These are phyloP conservation scores for Drosophila lowei DNA, from an alignment of 1,140 invertebrate species.

Conservation along the genomic window DNA sequence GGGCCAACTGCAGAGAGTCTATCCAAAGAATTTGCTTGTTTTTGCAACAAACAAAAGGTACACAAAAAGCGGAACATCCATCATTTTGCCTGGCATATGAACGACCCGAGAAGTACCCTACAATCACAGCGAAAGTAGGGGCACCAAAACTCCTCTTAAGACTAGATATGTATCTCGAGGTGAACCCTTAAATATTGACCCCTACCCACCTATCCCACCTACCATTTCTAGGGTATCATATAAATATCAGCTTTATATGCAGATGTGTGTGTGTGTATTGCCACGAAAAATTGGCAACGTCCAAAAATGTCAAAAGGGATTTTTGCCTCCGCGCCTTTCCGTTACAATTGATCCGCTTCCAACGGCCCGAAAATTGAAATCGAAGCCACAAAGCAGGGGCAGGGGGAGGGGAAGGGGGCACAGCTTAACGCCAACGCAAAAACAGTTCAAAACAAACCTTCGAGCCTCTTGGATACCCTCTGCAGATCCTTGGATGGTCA, in stretches of 20 bases:
- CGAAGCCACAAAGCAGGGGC: slow-evolving; percentile 67
- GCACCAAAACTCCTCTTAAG: too few relatives aligned
- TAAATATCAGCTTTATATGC: slow-evolving; percentile 45
- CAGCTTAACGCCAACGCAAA: slow-evolving; percentile 16
- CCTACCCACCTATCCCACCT: too few relatives aligned
- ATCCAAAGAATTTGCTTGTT: slow-evolving; percentile 29
- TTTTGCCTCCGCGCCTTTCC: neutral
- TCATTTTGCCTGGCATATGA: too few relatives aligned
- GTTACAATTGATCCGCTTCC: slow-evolving; percentile 25
- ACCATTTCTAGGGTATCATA: neutral
- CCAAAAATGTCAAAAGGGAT: slow-evolving; percentile 56
- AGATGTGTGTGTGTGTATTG: slow-evolving; percentile 1
- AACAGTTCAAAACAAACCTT: neutral
- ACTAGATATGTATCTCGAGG: too few relatives aligned
- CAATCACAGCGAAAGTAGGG: too few relatives aligned
- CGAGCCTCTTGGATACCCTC: too few relatives aligned
- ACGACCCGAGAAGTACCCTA: too few relatives aligned
- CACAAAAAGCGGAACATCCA: neutral
- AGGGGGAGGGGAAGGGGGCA: slow-evolving; percentile 7
- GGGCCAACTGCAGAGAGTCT: slow-evolving; percentile 16
- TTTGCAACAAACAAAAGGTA: slow-evolving; percentile 1
- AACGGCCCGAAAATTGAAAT: slow-evolving; percentile 68
- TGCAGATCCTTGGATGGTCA: too few relatives aligned
- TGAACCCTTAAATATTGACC: too few relatives aligned
- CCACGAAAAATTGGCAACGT: slow-evolving; percentile 38